These are phyloP conservation scores for Nomia melanderi DNA, from an alignment of 1,140 invertebrate species.

Conservation along the genomic window DNA sequence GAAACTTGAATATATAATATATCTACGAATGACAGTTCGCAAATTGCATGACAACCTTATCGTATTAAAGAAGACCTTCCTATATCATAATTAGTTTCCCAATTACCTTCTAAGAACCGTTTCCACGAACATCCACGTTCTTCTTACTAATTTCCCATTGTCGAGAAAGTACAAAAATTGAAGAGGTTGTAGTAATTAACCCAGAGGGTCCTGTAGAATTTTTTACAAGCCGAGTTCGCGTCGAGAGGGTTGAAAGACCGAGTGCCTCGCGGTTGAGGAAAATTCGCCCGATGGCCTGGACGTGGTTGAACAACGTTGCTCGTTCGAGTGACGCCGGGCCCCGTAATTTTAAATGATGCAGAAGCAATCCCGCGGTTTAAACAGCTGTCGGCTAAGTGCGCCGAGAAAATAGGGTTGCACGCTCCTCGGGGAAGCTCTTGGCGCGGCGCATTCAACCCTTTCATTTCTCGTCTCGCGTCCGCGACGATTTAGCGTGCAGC, in stretches of 20 bases:
- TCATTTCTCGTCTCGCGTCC: slow-evolving; percentile 1
- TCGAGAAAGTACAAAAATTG: too few relatives aligned
- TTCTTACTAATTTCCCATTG: too few relatives aligned
- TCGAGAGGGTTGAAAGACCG: slow-evolving; percentile 4
- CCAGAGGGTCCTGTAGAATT: background rate
- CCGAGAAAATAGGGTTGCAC: slow-evolving; percentile 53
- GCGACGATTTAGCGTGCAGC: too few relatives aligned
- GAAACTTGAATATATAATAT: too few relatives aligned
- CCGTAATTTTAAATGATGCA: slow-evolving; percentile 69
- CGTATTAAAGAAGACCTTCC: too few relatives aligned
- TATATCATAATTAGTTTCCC: too few relatives aligned
- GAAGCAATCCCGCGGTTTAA: slow-evolving; percentile 61
- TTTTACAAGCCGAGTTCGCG: background rate
- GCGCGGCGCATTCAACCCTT: background rate
- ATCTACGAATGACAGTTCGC: too few relatives aligned
- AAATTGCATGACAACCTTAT: too few relatives aligned
- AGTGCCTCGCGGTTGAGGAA: background rate
- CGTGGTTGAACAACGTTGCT: slow-evolving; percentile 5
- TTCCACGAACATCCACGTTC: too few relatives aligned
- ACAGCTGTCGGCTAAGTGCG: slow-evolving; percentile 55
- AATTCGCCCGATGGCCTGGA: background rate
- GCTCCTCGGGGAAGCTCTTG: background rate
- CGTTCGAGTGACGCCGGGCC: background rate
- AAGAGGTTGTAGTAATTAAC: too few relatives aligned
- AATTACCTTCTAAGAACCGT: too few relatives aligned